Evolutionary conservation across 2,888 invertebrate genomes (phyloP).

Genomic region (Eueremaeus valkanovi): DNA sequence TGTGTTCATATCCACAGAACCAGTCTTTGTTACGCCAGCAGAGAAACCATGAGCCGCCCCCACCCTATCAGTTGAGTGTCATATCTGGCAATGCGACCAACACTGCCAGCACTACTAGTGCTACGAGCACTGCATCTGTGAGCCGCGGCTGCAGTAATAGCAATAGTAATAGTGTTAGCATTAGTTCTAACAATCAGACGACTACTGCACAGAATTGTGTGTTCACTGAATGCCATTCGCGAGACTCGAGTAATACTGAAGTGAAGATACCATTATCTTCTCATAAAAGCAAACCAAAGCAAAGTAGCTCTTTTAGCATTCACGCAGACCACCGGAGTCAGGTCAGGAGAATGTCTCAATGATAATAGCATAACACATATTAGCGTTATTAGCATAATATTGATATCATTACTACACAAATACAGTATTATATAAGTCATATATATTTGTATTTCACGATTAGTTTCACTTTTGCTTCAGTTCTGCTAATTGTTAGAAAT

Average conservation of each 20-base stretch:
- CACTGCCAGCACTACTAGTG: background rate
- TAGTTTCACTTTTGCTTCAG: background rate
- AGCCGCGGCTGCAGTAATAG: constrained; percentile 12
- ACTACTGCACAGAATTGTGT: constrained; percentile 9
- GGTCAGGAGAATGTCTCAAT: constrained; percentile 30
- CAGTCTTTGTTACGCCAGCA: constrained; percentile 23
- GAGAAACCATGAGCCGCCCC: constrained; percentile 10
- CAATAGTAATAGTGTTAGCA: constrained; percentile 17
- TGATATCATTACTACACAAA: background rate
- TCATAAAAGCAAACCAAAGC: background rate
- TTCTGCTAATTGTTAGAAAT: constrained; percentile 6
- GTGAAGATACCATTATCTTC: constrained; percentile 35
- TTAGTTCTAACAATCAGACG: constrained; percentile 26
- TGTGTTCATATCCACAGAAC: constrained; percentile 28
- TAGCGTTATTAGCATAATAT: background rate
- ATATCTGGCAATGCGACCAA: constrained; percentile 16
- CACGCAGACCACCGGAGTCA: background rate
- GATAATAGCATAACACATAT: background rate
- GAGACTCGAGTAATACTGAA: constrained; percentile 14
- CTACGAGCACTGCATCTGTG: constrained; percentile 10
- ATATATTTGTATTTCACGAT: no score
- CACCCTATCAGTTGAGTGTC: constrained; percentile 34
- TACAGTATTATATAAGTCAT: background rate
- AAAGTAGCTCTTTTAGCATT: constrained; percentile 27
- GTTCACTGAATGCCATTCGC: background rate